A percentile compares a stretch with the other conserved stretches of the same genome.
Evolutionary conservation across 2,888 invertebrate genomes (phyloP).

Genomic region (Himalopsyche japonica): DNA sequence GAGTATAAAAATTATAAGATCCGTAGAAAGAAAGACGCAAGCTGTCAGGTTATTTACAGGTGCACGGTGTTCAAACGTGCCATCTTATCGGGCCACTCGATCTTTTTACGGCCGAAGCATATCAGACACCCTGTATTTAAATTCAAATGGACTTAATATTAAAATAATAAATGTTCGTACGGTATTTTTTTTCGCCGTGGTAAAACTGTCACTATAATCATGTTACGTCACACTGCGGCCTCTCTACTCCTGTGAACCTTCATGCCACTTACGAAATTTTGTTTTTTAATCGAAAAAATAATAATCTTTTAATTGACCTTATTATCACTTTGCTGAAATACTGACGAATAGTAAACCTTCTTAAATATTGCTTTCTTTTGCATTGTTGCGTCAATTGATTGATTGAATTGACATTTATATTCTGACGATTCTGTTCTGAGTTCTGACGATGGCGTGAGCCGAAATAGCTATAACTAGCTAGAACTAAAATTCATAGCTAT

Average conservation of each 20-base stretch:
- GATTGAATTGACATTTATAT: too few relatives aligned
- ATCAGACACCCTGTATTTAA: constrained; percentile 41
- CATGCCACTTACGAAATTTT: neutral
- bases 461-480: too few relatives aligned
- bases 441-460: too few relatives aligned
- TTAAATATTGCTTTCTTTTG: too few relatives aligned
- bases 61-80: constrained; percentile 28
- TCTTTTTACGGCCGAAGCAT: constrained; percentile 37
- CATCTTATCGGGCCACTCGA: constrained; percentile 31
- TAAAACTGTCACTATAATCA: constrained; percentile 31
- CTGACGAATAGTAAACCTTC: too few relatives aligned
- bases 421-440: too few relatives aligned
- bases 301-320: too few relatives aligned
- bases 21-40: neutral
- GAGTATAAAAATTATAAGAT: too few relatives aligned
- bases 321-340: too few relatives aligned
- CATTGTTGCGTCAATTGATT: too few relatives aligned
- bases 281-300: neutral
- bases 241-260: neutral
- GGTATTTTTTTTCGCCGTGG: constrained; percentile 21
- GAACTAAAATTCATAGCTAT: too few relatives aligned
- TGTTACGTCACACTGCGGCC: constrained; percentile 9
- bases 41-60: constrained; percentile 24
- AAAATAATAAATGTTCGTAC: constrained; percentile 34
- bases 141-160: constrained; percentile 40